Conservation (phyloP, 2,113 vertebrate species). For the Rhinolophus ferrumequinum region DNA sequence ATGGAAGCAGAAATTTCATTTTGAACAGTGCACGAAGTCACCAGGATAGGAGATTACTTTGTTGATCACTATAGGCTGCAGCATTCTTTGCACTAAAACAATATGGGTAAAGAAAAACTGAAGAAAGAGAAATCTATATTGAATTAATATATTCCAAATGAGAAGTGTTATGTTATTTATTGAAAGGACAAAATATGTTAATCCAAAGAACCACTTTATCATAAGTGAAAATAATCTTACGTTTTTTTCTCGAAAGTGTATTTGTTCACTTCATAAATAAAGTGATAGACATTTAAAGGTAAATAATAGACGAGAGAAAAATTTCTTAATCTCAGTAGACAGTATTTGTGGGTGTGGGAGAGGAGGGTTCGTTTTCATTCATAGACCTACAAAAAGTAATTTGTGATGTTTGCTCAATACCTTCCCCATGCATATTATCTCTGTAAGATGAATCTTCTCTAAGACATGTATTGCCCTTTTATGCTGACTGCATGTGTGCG, state of each 20-base stretch:
- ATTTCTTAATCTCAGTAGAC: background rate
- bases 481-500: conserved; percentile 69
- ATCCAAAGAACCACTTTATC: background rate
- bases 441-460: conserved; percentile 68
- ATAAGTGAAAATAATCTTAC: background rate
- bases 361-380: background rate
- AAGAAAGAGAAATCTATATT: background rate
- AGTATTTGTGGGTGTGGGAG: background rate
- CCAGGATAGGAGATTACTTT: background rate
- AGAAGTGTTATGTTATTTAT: background rate
- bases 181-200: background rate
- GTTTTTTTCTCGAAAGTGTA: background rate
- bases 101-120: background rate
- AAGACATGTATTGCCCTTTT: conserved; percentile 73
- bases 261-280: background rate
- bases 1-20: background rate
- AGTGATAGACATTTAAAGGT: background rate
- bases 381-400: conserved; percentile 39
- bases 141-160: background rate
- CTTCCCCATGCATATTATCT: conserved; percentile 49
- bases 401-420: conserved; percentile 49
- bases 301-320: background rate
- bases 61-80: background rate
- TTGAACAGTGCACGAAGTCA: background rate
- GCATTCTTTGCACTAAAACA: background rate